A percentile compares a stretch with the other conserved stretches of the same genome.
These are phyloP conservation scores for Dioctria rufipes DNA, from an alignment of 2,888 invertebrate genomes.

Conservation along the genomic window DNA sequence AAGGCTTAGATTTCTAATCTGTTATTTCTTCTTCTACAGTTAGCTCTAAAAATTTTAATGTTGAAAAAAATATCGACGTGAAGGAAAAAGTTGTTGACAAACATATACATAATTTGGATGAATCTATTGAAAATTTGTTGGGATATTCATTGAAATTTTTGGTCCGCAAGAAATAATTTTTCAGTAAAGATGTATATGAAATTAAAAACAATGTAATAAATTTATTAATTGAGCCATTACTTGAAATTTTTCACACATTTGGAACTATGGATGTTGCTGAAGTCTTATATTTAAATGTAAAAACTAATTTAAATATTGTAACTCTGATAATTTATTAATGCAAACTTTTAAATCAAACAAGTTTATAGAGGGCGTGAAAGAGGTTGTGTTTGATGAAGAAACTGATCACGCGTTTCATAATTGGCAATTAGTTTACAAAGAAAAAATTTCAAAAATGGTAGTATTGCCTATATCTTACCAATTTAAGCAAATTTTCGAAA, in stretches of 20 bases:
- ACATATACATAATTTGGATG: not conserved
- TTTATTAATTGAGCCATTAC: not conserved
- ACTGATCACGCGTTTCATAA: not conserved
- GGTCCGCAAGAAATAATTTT: no score
- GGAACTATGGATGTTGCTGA: not conserved
- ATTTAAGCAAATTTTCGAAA: not conserved
- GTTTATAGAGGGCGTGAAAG: not conserved
- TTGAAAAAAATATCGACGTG: not conserved
- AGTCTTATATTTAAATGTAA: not conserved
- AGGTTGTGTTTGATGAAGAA: not conserved
- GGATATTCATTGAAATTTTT: not conserved
- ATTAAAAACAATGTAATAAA: no score
- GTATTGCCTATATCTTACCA: not conserved
- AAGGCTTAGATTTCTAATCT: not conserved
- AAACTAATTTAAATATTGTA: not conserved
- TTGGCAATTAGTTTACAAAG: not conserved
- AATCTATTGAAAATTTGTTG: not conserved
- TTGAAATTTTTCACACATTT: not conserved
- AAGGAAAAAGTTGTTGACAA: not conserved
- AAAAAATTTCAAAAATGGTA: not conserved
- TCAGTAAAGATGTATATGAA: no score
- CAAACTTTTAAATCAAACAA: not conserved
- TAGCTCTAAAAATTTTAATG: not conserved
- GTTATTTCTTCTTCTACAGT: not conserved
- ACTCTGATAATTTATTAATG: not conserved